Evolutionary conservation across 2,888 invertebrate genomes (phyloP).

Genomic region (Microchrysa polita): DNA sequence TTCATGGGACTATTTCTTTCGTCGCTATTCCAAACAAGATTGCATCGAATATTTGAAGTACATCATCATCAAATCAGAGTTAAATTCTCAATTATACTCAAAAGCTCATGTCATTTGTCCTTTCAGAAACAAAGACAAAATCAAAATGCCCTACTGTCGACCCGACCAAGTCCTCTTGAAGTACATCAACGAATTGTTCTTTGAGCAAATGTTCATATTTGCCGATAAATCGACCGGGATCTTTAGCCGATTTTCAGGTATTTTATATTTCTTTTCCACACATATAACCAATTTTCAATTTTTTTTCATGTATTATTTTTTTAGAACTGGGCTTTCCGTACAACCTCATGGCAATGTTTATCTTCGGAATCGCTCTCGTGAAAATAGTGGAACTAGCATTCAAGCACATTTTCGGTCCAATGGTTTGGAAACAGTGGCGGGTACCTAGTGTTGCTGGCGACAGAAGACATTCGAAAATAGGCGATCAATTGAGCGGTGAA

Average conservation of each 20-base stretch:
- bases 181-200: slow-evolving; percentile 3
- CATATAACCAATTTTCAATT: too few relatives aligned
- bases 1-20: not conserved
- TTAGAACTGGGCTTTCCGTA: not conserved
- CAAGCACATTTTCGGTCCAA: not conserved
- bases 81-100: not conserved
- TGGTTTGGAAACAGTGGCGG: not conserved
- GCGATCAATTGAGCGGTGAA: slow-evolving; percentile 23
- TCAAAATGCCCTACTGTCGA: not conserved
- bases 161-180: slow-evolving; percentile 1
- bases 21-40: not conserved
- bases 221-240: slow-evolving; percentile 2
- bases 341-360: not conserved
- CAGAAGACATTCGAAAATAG: not conserved
- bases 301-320: not conserved
- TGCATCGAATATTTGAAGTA: slow-evolving; percentile 5
- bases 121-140: not conserved
- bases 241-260: not conserved
- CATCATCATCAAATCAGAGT: too few relatives aligned
- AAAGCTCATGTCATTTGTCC: not conserved
- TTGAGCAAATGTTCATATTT: not conserved
- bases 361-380: not conserved
- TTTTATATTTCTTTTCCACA: too few relatives aligned
- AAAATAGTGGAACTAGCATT: not conserved
- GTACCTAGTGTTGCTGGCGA: not conserved